These are phyloP conservation scores for Netelia virgata DNA, from an alignment of 2,888 invertebrate genomes.

Conservation along the genomic window DNA sequence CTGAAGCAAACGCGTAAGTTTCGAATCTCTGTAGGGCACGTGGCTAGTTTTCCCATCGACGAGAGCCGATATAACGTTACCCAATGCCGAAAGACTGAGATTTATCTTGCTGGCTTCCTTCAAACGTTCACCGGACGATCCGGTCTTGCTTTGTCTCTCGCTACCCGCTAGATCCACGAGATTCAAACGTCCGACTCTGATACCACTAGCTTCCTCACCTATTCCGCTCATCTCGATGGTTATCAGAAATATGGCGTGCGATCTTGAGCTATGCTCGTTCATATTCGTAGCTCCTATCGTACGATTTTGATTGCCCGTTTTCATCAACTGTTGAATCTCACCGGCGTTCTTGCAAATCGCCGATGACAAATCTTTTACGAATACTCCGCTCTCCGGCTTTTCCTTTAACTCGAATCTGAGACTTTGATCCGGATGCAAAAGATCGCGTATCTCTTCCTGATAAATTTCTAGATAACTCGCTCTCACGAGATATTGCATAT, in stretches of 20 bases:
- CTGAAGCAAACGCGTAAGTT: slow-evolving; percentile 97
- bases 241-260: slow-evolving; percentile 99
- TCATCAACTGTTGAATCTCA: slow-evolving; percentile 98
- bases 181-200: slow-evolving; percentile 96
- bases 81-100: slow-evolving; percentile 97
- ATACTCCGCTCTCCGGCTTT: slow-evolving; percentile 94
- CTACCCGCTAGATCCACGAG: slow-evolving; percentile 99
- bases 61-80: slow-evolving; percentile 98
- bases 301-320: slow-evolving; percentile 96
- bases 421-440: slow-evolving; percentile 89
- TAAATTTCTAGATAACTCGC: slow-evolving; percentile 99
- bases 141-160: slow-evolving; percentile 98
- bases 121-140: slow-evolving; percentile 96
- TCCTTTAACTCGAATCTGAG: slow-evolving; percentile 91
- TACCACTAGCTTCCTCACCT: slow-evolving; percentile 86
- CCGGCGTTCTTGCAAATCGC: slow-evolving; percentile 97
- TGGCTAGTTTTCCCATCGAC: slow-evolving; percentile 97
- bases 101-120: slow-evolving; percentile 99
- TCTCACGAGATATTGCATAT: slow-evolving; percentile 97
- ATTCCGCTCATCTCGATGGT: slow-evolving; percentile 97
- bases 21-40: slow-evolving; percentile 99
- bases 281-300: slow-evolving; percentile 98
- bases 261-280: slow-evolving; percentile 99
- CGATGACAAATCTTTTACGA: slow-evolving; percentile 97
- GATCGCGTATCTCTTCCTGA: slow-evolving; percentile 93